Evolutionary conservation across 2,797 vertebrate species (phyloP).

Genomic region (Ibycter americanus): DNA sequence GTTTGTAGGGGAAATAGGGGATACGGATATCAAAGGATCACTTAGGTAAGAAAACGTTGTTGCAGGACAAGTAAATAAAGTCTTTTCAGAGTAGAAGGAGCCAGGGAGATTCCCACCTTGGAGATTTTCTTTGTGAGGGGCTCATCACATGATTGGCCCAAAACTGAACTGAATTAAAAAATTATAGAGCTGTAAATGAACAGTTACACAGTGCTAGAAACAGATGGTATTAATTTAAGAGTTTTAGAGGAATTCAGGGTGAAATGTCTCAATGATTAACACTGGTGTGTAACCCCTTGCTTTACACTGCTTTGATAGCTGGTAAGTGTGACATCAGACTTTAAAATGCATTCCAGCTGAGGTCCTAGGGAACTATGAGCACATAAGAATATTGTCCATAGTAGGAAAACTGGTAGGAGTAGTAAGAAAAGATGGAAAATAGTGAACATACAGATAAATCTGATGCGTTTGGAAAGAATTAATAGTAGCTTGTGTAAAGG

Average conservation of each 20-base stretch:
- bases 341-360: neutral
- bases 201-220: neutral
- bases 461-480: neutral
- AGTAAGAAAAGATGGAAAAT: neutral
- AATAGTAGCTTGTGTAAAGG: neutral
- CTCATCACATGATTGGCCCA: neutral
- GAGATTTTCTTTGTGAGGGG: neutral
- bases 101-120: neutral
- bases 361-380: accelerated
- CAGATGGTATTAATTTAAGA: neutral
- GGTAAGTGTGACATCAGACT: neutral
- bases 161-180: neutral
- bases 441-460: neutral
- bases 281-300: neutral
- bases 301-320: neutral
- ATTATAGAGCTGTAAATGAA: neutral
- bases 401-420: neutral
- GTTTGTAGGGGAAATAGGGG: neutral
- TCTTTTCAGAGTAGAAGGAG: neutral
- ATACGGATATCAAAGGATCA: neutral
- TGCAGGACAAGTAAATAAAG: neutral
- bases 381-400: neutral
- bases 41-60: neutral
- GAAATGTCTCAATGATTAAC: neutral
- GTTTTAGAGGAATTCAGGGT: neutral